Base-by-base conservation (phyloP, 2,797 vertebrate species). In the Mus minutoides region DNA sequence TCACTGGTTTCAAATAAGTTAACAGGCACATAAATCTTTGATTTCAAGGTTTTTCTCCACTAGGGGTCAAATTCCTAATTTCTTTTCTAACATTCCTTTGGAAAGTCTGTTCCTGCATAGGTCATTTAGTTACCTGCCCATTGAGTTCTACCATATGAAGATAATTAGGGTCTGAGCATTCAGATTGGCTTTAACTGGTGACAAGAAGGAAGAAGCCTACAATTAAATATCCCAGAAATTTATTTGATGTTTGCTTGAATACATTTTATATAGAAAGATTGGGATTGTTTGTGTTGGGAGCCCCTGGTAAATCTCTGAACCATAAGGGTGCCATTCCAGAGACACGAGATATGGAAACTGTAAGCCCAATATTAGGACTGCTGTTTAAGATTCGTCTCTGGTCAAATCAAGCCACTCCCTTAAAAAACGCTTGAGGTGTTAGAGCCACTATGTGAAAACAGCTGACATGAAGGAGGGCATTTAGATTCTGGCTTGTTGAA, bases 171-270 rank as follows among this genome's bases (percentile, higher is more conserved):
- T 95, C 64, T 89, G 89, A 79, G 26, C 75, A 90, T 77, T 92
- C 49, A 52, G 89, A 97, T 75, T 93, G 83, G 86, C 56, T 96
- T 95, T 92, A 96, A 97, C 80, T 97, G 5, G 71, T 95, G 90
- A 97, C 77, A 98, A 95, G 67, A 96, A 96, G 94, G 97, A 98
- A 92, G 86, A 98, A 97, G 17, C 56, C 86, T 54, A 22, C n/a
- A 95, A 90, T 98, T 98, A 98, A 94, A 97, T 83, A 98, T 98
- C 98, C 97, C 98, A 98, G 97, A 98, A 97, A 98, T 99, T 99
- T 99, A 99, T 99, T 98, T 97, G 98, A 92, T 96, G 93, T 97
- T 98, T 98, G 92, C 93, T 98, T 96, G 96, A 97, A 97, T 98
- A 98, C 98, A 98, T 96, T 97, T 96, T 97, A 80, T 94, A 96